Evolutionary conservation across 2,113 vertebrate genomes (phyloP), one percentile per base, ranked within the genome.

Genomic region (Lasiurus borealis): DNA sequence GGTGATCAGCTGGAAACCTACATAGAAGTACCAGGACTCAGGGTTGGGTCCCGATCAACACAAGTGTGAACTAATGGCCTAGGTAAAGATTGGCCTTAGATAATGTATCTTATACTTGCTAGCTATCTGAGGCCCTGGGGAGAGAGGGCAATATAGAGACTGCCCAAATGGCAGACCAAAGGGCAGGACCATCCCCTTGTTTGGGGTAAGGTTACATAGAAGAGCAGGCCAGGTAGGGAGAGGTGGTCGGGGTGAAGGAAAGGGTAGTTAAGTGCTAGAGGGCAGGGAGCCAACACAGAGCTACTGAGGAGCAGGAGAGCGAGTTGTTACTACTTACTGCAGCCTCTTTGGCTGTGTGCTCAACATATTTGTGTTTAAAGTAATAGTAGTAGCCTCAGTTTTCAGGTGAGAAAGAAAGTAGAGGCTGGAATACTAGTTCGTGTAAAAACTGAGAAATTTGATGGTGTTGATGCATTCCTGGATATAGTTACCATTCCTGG

Each of bases 401-500:
- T 48, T 85, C 36, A 66, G 13, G 6, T 64, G 11, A 44, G 7
- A 27, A 77, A 78, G 76, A 82, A 87, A 85, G 83, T 68, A 78
- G 66, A 87, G 52, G 18, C 16, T n/a, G 57, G 21, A 8, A 10
- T 90, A 57, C 46, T 40, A 50, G 54, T 69, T 82, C 2, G 68
- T 52, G 72, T 88, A 27, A 90, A 93, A 85, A 64, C 34, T 16
- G n/a, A 94, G 48, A 91, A 94, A 82, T 80, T 44, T 54, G 31
- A 66, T 27, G 15, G 8, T 75, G 44, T 34, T 15, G 36, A 76
- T 34, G 15, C 36, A 59, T 95, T 96, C 31, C 13, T 91, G 52
- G 27, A 29, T 95, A 6, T 81, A 69, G 68, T 16, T 88, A 40
- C 34, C 36, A 27, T 34, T 68, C 50, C n/a, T n/a, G n/a, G n/a